These are phyloP conservation scores for Acleris cristana DNA, from an alignment of 2,888 invertebrate genomes.

Conservation along the genomic window DNA sequence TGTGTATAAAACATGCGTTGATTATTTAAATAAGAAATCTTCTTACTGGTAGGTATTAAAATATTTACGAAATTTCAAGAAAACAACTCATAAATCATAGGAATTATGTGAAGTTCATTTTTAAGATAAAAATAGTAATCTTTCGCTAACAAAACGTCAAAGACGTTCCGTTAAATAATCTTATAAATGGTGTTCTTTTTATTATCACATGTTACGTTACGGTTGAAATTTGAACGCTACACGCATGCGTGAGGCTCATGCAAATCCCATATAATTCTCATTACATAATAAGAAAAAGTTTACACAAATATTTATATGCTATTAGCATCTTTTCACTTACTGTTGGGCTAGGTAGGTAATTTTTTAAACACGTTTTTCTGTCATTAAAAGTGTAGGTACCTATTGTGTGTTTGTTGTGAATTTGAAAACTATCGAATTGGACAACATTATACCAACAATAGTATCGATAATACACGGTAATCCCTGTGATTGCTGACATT, in stretches of 20 bases:
- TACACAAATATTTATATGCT: constrained; percentile 5
- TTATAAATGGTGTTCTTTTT: no score
- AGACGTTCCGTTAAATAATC: neutral
- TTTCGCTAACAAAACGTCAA: constrained; percentile 11
- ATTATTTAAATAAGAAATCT: neutral
- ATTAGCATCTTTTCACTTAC: constrained; percentile 9
- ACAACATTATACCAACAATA: no score
- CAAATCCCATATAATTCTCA: neutral
- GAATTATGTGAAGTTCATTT: constrained; percentile 14
- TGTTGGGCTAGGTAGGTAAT: neutral
- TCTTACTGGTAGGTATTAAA: neutral
- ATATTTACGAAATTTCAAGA: constrained; percentile 8
- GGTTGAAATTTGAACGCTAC: no score
- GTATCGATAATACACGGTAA: no score
- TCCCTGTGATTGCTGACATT: no score
- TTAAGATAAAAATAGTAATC: constrained; percentile 21
- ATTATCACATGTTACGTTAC: no score
- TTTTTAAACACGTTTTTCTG: neutral
- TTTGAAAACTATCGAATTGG: no score
- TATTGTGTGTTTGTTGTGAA: no score
- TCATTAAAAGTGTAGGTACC: no score
- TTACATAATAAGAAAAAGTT: constrained; percentile 28
- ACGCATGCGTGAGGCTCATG: no score
- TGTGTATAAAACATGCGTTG: neutral
- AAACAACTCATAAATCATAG: constrained; percentile 7